Conservation (phyloP, 2,888 invertebrate species). For the Iphiclides podalirius region DNA sequence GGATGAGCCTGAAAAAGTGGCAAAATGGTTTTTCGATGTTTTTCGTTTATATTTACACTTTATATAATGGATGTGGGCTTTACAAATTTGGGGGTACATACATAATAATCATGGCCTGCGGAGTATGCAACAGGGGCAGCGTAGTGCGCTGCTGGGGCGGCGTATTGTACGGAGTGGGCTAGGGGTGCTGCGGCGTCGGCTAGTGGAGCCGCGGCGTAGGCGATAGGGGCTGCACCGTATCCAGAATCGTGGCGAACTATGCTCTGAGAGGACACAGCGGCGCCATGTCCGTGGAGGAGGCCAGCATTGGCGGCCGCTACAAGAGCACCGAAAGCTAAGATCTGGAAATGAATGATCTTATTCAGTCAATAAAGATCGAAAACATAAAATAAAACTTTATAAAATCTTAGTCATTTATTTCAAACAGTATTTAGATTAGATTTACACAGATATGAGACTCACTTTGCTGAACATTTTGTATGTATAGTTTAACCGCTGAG, state of each 20-base stretch:
- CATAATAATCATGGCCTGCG: constrained; percentile 36
- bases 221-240: constrained; percentile 44
- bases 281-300: constrained; percentile 45
- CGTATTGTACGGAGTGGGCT: constrained; percentile 31
- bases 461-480: constrained; percentile 65
- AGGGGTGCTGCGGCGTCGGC: constrained; percentile 32
- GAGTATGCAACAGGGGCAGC: constrained; percentile 32
- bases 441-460: constrained; percentile 37
- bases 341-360: constrained; percentile 42
- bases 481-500: constrained; percentile 48
- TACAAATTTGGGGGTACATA: constrained; percentile 33
- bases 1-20: constrained; percentile 49
- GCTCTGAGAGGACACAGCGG: constrained; percentile 61
- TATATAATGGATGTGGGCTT: too few species aligned
- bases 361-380: background rate
- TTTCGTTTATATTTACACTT: too few species aligned
- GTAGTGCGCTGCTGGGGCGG: constrained; percentile 27
- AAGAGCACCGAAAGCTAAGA: constrained; percentile 62
- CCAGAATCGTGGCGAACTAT: constrained; percentile 57
- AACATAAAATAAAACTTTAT: background rate
- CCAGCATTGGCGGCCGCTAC: constrained; percentile 70
- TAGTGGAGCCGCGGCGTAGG: constrained; percentile 42
- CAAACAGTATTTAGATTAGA: background rate
- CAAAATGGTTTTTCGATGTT: background rate
- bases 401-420: background rate